Conservation (phyloP, 2,797 vertebrate species). For the Miichthys miiuy region DNA sequence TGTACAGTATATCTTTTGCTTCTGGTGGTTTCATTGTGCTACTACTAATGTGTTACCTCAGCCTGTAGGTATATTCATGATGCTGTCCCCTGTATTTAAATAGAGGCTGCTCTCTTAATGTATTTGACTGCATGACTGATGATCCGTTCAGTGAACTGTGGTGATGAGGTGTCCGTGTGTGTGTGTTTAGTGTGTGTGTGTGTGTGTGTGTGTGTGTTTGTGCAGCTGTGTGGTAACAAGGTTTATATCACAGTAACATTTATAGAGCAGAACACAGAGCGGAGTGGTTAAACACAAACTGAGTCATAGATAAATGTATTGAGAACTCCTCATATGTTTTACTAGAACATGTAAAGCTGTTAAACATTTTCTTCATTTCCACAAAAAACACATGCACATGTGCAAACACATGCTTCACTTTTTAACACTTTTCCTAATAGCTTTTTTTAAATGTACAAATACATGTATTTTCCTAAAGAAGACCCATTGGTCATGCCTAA, state of each 20-base stretch:
- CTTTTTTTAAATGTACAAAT: not conserved
- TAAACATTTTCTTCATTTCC: not conserved
- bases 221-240: slow-evolving; percentile 51
- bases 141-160: slow-evolving; percentile 68
- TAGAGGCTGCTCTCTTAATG: slow-evolving; percentile 45
- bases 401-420: not conserved
- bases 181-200: slow-evolving; percentile 31
- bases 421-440: not conserved
- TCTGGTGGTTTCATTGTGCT: slow-evolving; percentile 7
- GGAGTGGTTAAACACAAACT: slow-evolving; percentile 45
- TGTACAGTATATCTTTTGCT: slow-evolving; percentile 14
- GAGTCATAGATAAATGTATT: slow-evolving; percentile 56
- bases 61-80: slow-evolving; percentile 39
- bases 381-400: not conserved
- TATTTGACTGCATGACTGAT: slow-evolving; percentile 74
- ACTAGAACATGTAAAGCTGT: not conserved
- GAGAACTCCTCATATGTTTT: slow-evolving; percentile 26
- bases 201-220: slow-evolving; percentile 32
- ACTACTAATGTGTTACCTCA: slow-evolving; percentile 34
- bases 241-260: slow-evolving; percentile 66
- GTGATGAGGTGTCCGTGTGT: slow-evolving; percentile 39
- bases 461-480: not conserved
- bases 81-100: slow-evolving; percentile 42
- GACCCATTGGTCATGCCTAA: not conserved
- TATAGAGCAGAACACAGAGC: slow-evolving; percentile 68